Percentiles rank a stretch among this genome's conserved stretches.
Evolutionary conservation across 2,888 invertebrate species (phyloP).

Genomic region (Pediacus dermestoides): DNA sequence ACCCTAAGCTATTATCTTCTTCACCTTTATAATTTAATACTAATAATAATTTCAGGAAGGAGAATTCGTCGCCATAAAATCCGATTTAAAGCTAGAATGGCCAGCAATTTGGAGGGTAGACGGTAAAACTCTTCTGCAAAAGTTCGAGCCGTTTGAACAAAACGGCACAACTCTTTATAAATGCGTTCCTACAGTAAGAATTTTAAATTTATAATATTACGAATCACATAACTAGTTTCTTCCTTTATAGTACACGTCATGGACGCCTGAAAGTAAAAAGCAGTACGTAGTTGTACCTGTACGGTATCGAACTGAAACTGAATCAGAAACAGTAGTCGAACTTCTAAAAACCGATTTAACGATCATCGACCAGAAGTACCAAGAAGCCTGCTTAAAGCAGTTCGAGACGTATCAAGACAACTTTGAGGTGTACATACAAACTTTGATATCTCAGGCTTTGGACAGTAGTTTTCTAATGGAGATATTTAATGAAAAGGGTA

Average conservation of each 20-base stretch:
- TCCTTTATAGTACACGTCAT: slow-evolving; percentile 56
- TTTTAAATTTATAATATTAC: no score
- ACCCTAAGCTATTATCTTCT: no score
- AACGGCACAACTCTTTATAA: slow-evolving; percentile 78
- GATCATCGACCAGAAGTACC: slow-evolving; percentile 64
- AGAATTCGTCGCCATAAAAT: slow-evolving; percentile 82
- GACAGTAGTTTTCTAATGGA: slow-evolving; percentile 86
- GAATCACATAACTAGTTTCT: slow-evolving; percentile 2
- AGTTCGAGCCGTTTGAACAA: slow-evolving; percentile 78
- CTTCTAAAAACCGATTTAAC: slow-evolving; percentile 71
- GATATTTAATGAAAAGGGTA: slow-evolving; percentile 87
- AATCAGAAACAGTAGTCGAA: slow-evolving; percentile 76
- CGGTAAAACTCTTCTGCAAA: slow-evolving; percentile 76
- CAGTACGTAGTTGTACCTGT: slow-evolving; percentile 77
- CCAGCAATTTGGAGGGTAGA: slow-evolving; percentile 91
- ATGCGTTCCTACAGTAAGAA: slow-evolving; percentile 80
- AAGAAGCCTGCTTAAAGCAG: slow-evolving; percentile 72
- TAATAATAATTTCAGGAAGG: slow-evolving; percentile 82
- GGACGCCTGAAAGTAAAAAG: slow-evolving; percentile 79
- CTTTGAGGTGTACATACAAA: slow-evolving; percentile 89
- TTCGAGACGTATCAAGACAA: slow-evolving; percentile 77
- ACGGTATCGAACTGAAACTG: slow-evolving; percentile 69
- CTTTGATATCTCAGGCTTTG: slow-evolving; percentile 83
- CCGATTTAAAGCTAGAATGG: slow-evolving; percentile 76
- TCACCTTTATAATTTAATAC: slow-evolving; percentile 20